Conservation (phyloP, 2,113 vertebrate species). For the Mus musculus region GRCm39 chr8:80389501-80390000, state of each 20-base stretch:
- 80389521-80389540: background rate
- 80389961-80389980: background rate
- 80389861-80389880: background rate
- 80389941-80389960: background rate
- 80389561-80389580: background rate
- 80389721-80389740: background rate
- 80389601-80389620: no score
- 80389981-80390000: background rate
- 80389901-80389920: background rate
- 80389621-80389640: no score
- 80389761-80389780: background rate
- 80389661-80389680: no score
- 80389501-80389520: slow-evolving; percentile 6
- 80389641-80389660: background rate
- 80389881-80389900: no score
- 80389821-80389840: background rate
- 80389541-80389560: slow-evolving; percentile 2
- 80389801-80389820: background rate
- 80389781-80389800: background rate
- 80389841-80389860: background rate
- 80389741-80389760: background rate
- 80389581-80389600: background rate
- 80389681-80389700: background rate
- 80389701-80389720: background rate
- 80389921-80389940: background rate